Conservation (phyloP, 2,888 invertebrate genomes). For the Lasioglossum marginatum region DNA sequence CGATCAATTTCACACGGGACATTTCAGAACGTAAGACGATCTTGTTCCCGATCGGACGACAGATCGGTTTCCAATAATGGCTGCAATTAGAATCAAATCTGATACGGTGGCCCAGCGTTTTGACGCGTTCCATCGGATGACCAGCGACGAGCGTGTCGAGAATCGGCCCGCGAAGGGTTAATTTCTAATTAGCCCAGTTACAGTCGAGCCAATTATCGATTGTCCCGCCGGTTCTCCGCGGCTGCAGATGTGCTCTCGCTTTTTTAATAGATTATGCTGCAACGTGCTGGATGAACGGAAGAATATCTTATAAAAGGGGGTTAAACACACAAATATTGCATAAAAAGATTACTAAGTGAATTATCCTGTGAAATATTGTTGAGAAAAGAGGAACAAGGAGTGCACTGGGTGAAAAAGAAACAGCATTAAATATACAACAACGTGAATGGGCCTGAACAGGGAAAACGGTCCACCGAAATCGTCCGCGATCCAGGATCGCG, state of each 20-base stretch:
- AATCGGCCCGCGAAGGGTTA: not conserved
- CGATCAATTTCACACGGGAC: not conserved
- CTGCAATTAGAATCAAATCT: slow-evolving; percentile 3
- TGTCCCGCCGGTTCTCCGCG: not conserved
- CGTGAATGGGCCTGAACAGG: not conserved
- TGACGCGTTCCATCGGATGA: not conserved
- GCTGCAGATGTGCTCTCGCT: not conserved
- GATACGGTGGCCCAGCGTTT: not conserved
- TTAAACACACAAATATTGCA: too few relatives aligned
- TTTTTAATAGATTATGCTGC: not conserved
- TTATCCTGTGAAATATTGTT: too few relatives aligned
- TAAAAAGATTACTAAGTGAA: too few relatives aligned
- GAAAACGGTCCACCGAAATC: not conserved
- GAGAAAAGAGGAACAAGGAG: too few relatives aligned
- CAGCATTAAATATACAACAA: too few relatives aligned
- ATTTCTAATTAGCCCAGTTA: slow-evolving; percentile 15
- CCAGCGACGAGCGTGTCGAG: not conserved
- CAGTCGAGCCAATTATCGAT: slow-evolving; percentile 2
- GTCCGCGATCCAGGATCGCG: not conserved
- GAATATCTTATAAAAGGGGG: too few relatives aligned
- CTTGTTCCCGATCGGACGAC: not conserved
- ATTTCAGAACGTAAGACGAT: not conserved
- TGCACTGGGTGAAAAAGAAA: too few relatives aligned
- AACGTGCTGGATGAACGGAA: not conserved
- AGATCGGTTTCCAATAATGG: slow-evolving; percentile 1